Percentiles rank a stretch among this genome's conserved stretches.
phyloP scores from a whole-genome alignment of 37 sponge, comb jelly and placozoan species.

The Petrosia ficiformis region DNA sequence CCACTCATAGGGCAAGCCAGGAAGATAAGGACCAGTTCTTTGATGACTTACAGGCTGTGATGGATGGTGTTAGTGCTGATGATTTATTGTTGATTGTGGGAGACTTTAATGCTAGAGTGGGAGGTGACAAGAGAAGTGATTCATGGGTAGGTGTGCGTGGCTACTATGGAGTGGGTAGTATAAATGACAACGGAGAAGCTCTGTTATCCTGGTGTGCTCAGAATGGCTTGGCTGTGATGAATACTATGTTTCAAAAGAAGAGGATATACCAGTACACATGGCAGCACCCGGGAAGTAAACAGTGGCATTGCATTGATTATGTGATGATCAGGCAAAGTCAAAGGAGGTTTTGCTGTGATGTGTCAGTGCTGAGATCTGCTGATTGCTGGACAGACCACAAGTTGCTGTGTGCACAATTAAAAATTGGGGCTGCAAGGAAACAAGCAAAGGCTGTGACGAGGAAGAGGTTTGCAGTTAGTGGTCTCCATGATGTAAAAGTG shows the following conservation, averaged over 20 bases:
- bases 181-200: slow-evolving; percentile 31
- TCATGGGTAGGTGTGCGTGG: slow-evolving; percentile 5
- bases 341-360: slow-evolving; percentile 19
- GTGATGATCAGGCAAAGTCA: slow-evolving; percentile 26
- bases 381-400: slow-evolving; percentile 38
- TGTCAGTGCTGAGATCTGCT: slow-evolving; percentile 8
- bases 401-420: background rate
- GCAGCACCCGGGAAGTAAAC: slow-evolving; percentile 28
- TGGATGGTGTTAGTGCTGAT: slow-evolving; percentile 10
- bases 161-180: slow-evolving; percentile 16
- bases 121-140: background rate
- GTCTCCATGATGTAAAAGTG: background rate
- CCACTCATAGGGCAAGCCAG: slow-evolving; percentile 19
- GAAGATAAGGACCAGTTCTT: slow-evolving; percentile 28
- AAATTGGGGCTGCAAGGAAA: background rate
- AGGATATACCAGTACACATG: slow-evolving; percentile 31
- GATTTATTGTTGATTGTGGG: slow-evolving; percentile 43
- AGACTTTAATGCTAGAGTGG: too few species aligned
- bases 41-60: slow-evolving; percentile 33
- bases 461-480: background rate
- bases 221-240: slow-evolving; percentile 35
- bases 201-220: slow-evolving; percentile 34
- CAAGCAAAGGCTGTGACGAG: background rate
- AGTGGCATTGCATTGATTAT: slow-evolving; percentile 44
- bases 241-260: slow-evolving; percentile 28